A percentile compares a stretch with the other conserved stretches of the same genome.
Conservation (phyloP, 2,888 invertebrate genomes). For the Ceriagrion tenellum region DNA sequence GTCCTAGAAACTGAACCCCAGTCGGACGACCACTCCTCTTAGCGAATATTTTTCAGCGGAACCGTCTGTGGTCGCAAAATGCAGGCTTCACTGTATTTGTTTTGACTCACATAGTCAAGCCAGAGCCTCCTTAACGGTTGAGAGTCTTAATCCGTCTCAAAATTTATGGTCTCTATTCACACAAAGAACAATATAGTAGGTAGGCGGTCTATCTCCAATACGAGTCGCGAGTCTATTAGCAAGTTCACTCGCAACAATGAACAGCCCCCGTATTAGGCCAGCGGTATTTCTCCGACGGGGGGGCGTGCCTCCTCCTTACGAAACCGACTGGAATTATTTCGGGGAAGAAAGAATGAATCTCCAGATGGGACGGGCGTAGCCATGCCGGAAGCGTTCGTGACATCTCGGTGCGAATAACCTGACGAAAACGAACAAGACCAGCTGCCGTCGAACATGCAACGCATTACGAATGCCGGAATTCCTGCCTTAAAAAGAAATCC, state of each 20-base stretch:
- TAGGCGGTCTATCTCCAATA: background rate
- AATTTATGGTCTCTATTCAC: background rate
- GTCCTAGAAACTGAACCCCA: no score
- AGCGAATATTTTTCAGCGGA: no score
- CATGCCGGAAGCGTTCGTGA: background rate
- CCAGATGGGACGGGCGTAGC: background rate
- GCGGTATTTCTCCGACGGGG: background rate
- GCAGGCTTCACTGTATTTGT: no score
- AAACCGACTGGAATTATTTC: background rate
- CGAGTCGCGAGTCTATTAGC: background rate
- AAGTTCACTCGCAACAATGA: background rate
- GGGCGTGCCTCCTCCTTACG: background rate
- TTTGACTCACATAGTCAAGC: no score
- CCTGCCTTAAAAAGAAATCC: background rate
- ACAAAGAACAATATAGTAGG: background rate
- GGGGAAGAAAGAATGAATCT: conserved; percentile 22
- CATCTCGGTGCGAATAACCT: background rate
- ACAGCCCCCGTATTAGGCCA: background rate
- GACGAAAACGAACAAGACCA: background rate
- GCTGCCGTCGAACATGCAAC: conserved; percentile 8
- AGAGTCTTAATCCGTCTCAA: background rate
- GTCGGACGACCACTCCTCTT: no score
- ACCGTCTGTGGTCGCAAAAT: no score
- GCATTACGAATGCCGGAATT: background rate
- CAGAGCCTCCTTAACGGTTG: no score